Percentiles rank a stretch among this genome's conserved stretches.
Evolutionary conservation across 2,888 invertebrate genomes (phyloP).

Genomic region (Crocallis elinguaria): DNA sequence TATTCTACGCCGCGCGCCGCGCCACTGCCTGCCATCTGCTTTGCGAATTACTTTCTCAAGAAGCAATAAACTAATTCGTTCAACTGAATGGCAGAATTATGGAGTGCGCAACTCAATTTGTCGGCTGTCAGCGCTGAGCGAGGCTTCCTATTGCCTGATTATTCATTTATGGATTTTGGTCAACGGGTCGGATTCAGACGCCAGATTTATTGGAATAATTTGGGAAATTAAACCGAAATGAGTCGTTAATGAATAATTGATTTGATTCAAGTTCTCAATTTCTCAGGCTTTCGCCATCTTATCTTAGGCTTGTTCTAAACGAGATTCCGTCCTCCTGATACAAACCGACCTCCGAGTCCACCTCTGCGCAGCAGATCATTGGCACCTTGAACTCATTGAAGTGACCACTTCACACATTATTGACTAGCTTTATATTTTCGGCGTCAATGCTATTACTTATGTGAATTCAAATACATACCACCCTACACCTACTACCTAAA

Average conservation of each 20-base stretch:
- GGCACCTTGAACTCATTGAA: too few species aligned
- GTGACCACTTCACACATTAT: too few species aligned
- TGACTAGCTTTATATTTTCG: too few species aligned
- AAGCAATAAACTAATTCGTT: neutral
- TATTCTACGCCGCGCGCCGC: neutral
- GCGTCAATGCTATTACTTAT: too few species aligned
- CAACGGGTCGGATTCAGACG: constrained; percentile 23
- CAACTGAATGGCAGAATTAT: neutral
- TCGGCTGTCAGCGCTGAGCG: neutral
- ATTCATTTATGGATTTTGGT: constrained; percentile 29
- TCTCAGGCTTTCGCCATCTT: constrained; percentile 24
- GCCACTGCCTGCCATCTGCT: neutral
- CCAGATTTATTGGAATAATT: constrained; percentile 17
- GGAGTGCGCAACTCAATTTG: constrained; percentile 9
- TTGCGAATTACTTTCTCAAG: neutral
- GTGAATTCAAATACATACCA: too few species aligned
- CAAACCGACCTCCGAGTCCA: too few species aligned
- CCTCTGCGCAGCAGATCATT: too few species aligned
- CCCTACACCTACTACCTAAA: too few species aligned
- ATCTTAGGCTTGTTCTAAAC: too few species aligned
- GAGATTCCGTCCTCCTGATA: too few species aligned
- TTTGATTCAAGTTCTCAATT: constrained; percentile 8
- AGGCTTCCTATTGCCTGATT: constrained; percentile 7
- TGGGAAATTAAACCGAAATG: constrained; percentile 18
- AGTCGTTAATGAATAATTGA: constrained; percentile 21